Evolutionary conservation across 2,113 vertebrate species (phyloP).

Genomic region (Zingel zingel): DNA sequence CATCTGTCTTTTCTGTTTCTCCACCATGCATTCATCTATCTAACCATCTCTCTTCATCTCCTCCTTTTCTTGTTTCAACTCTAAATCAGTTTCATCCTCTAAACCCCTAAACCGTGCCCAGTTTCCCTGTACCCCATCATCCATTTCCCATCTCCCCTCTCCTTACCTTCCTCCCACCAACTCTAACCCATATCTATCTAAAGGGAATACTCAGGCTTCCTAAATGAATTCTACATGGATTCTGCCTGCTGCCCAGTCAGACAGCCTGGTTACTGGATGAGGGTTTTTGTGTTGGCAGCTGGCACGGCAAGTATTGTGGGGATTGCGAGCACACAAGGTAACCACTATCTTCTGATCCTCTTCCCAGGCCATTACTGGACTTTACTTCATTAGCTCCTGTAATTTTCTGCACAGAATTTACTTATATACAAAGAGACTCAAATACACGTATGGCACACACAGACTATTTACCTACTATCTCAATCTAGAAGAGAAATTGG

Average conservation of each 20-base stretch:
- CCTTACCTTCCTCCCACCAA: neutral
- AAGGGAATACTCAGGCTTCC: constrained; percentile 17
- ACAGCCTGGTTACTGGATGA: constrained; percentile 29
- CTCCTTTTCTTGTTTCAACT: neutral
- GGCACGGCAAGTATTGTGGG: constrained; percentile 11
- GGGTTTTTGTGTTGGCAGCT: constrained; percentile 32
- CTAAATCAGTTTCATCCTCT: constrained; percentile 1
- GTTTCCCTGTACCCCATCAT: neutral
- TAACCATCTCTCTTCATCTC: constrained; percentile 5
- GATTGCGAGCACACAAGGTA: constrained; percentile 3
- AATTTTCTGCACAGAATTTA: constrained; percentile 55
- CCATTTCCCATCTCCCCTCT: neutral
- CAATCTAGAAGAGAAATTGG: constrained; percentile 32
- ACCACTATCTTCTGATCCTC: constrained; percentile 46
- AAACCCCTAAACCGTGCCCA: neutral
- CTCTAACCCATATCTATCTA: neutral
- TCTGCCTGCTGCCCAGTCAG: constrained; percentile 33
- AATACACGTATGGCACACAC: constrained; percentile 14
- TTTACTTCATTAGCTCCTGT: constrained; percentile 52
- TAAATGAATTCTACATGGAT: constrained; percentile 29
- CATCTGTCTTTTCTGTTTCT: constrained; percentile 24
- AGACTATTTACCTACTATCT: constrained; percentile 17
- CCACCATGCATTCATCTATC: constrained; percentile 38
- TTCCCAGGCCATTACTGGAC: constrained; percentile 71
- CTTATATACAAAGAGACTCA: constrained; percentile 17